Evolutionary conservation across 2,113 vertebrate species (phyloP).

Genomic region (Malurus elegans): DNA sequence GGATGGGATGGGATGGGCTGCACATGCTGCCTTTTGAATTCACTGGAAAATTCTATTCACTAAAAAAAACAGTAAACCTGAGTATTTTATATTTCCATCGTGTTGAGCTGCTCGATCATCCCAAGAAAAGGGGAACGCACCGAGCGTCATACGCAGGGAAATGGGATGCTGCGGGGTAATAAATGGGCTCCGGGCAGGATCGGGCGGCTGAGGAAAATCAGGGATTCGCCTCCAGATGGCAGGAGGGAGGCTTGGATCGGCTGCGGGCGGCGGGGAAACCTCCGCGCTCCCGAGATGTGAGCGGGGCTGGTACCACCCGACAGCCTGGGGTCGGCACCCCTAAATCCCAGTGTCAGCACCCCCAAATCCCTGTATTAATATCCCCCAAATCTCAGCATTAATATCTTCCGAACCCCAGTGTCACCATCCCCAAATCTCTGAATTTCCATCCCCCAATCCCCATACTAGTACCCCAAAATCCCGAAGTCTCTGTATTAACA

Average conservation of each 20-base stretch:
- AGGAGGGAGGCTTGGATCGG: not conserved
- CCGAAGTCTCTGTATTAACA: too few species aligned
- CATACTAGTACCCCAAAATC: too few species aligned
- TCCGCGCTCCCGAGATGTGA: rapidly evolving
- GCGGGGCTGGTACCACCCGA: not conserved
- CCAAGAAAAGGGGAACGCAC: rapidly evolving
- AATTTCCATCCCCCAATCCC: too few species aligned
- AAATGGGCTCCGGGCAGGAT: rapidly evolving
- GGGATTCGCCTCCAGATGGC: not conserved
- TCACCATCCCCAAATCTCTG: not conserved
- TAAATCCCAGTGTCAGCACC: not conserved
- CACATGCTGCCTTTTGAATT: not conserved
- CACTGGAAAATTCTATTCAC: not conserved
- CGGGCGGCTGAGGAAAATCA: not conserved
- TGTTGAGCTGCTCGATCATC: rapidly evolving
- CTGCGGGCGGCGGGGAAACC: rapidly evolving
- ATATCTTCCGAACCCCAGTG: not conserved
- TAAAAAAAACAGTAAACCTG: rapidly evolving
- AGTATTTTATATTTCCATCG: rapidly evolving
- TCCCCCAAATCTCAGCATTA: rapidly evolving
- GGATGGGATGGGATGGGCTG: not conserved
- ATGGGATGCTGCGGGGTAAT: not conserved
- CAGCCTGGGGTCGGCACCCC: not conserved
- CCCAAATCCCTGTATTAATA: rapidly evolving
- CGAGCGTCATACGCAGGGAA: rapidly evolving